Base-by-base conservation (phyloP, 2,888 invertebrate genomes). In the Nezara viridula region DNA sequence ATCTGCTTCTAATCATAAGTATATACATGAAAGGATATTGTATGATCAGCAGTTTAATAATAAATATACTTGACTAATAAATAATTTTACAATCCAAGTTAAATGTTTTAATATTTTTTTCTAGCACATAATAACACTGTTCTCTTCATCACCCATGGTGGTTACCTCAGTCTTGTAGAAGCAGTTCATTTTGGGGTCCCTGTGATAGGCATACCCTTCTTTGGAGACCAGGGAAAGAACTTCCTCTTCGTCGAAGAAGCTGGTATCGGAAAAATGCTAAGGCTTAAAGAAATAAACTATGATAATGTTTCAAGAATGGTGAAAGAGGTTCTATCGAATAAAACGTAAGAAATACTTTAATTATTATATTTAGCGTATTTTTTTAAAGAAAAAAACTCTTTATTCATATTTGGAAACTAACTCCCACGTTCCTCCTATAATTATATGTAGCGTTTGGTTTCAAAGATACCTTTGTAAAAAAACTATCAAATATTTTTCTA, bases 171-270 rank as follows among this genome's bases (percentile, higher is more conserved):
- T 40, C 81, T 89, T 47, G 73, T 89, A 55, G 91, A 89, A 90
- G 66, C 66, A 6, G 66, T 73, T 1, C 19, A 73, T 21, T 73
- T 73, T 9, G 37, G 32, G 2, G 66, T 91, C 12, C 91, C 91
- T 16, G 60, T 92, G 21, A 85, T 92, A 49, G 90, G 91, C 16
- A 91, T 92, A 32, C 91, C 91, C 12, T 66, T 91, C 52, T 91
- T 91, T 90, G 91, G 90, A 32, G 91, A 91, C 49, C 91, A 93
- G 92, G 92, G 92, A 86, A 91, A 93, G 24, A 93, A 93, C 88
- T 92, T 93, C 91, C 92, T 92, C 60, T 92, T 92, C 86, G 93
- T 93, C 3, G 92, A 92, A 3, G 91, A 92, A 37, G 92, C 92
- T 19, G 93, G 93, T 40, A n/a, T 44, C 10, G 81, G 81, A n/a